phyloP scores from a whole-genome alignment of 2,888 invertebrate genomes.

The Drosophila antonietae region DNA sequence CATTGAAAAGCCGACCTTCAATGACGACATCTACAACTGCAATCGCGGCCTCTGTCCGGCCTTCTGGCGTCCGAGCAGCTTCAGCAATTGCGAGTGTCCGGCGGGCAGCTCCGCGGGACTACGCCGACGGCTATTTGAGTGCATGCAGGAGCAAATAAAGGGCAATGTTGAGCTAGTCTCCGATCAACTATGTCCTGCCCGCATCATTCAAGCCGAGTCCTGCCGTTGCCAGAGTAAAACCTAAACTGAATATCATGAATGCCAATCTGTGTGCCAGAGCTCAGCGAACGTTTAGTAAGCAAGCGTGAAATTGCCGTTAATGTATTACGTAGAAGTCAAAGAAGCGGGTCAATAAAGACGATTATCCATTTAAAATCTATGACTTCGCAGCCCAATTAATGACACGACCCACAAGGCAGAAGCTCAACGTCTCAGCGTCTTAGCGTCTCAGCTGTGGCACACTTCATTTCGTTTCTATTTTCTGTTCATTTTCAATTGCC shows the following conservation, averaged over 20 bases:
- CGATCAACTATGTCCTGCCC: slow-evolving; percentile 86
- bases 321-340: slow-evolving; percentile 56
- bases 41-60: slow-evolving; percentile 92
- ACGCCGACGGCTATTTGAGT: slow-evolving; percentile 89
- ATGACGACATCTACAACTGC: slow-evolving; percentile 87
- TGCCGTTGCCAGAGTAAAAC: slow-evolving; percentile 82
- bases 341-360: slow-evolving; percentile 66
- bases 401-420: slow-evolving; percentile 57
- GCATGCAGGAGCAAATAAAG: slow-evolving; percentile 85
- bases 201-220: slow-evolving; percentile 82
- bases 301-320: slow-evolving; percentile 43
- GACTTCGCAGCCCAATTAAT: slow-evolving; percentile 57
- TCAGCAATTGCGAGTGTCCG: slow-evolving; percentile 92
- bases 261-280: slow-evolving; percentile 12
- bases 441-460: background rate
- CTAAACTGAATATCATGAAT: background rate
- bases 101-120: slow-evolving; percentile 86
- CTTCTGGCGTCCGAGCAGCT: slow-evolving; percentile 90
- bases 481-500: slow-evolving; percentile 46
- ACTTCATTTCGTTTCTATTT: background rate
- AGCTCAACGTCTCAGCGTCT: slow-evolving; percentile 2
- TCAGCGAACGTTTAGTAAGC: background rate
- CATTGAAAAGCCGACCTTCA: slow-evolving; percentile 86
- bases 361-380: slow-evolving; percentile 72
- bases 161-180: slow-evolving; percentile 85